Base-by-base conservation (phyloP, 1,140 invertebrate species). In the Phymastichus coffea region DNA sequence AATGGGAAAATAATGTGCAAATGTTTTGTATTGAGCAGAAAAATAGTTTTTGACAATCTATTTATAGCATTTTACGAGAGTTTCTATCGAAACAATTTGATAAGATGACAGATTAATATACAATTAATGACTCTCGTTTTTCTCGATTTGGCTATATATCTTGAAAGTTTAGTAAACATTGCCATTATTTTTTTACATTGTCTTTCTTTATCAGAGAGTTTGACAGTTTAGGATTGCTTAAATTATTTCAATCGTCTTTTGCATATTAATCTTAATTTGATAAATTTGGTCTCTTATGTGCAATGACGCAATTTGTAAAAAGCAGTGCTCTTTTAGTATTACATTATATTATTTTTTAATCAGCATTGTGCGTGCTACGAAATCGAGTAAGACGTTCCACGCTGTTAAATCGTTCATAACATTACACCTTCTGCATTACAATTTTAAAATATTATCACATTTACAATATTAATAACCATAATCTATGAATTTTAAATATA, bases 361-460 rank as follows among this genome's bases (percentile, higher is more conserved):
- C 47, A 10, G 37, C 55, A 47, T 57, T 46, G 46, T 63, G 48
- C 54, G 47, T 57, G 33, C 47, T 61, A 56, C 46, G 33, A 41
- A 61, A 61, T 43, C 12, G 41, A 61, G 22, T 20, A 48, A 22
- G 23, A 60, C 38, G 40, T 33, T 59, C 38, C 35, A 54, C 33
- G 35, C 17, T 59, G 14, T 30, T 40, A 14, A 53, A n/a, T 52
- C 44, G n/a, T n/a, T n/a, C n/a, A n/a, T n/a, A n/a, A n/a, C n/a
- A n/a, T n/a, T n/a, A n/a, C n/a, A n/a, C n/a, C n/a, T n/a, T n/a
- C n/a, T n/a, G n/a, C n/a, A n/a, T n/a, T n/a, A n/a, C n/a, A n/a
- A n/a, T n/a, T n/a, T n/a, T n/a, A n/a, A n/a, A n/a, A n/a, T n/a
- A n/a, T n/a, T n/a, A n/a, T n/a, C n/a, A n/a, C n/a, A n/a, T n/a